Conservation (phyloP, 2,888 invertebrate species). For the Notodonta ziczac region DNA sequence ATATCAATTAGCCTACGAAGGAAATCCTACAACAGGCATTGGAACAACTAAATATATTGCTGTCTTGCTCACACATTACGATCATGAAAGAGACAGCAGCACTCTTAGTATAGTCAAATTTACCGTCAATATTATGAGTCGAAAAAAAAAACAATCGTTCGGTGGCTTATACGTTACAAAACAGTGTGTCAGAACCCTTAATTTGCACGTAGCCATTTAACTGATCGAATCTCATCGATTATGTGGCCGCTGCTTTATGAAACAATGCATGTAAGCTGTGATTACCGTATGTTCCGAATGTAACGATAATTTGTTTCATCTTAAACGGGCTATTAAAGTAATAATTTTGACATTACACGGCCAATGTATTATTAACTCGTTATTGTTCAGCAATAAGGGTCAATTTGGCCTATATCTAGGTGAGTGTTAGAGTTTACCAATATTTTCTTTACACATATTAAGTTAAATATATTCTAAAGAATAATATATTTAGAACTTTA, state of each 20-base stretch:
- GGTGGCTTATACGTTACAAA: neutral
- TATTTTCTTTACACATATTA: no score
- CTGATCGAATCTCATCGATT: conserved; percentile 6
- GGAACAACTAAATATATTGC: no score
- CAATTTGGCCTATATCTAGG: neutral
- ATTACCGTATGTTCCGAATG: neutral
- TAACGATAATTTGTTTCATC: conserved; percentile 1
- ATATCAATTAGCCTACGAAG: no score
- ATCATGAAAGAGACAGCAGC: no score
- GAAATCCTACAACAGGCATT: no score
- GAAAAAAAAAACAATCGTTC: no score
- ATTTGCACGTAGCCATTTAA: conserved; percentile 7
- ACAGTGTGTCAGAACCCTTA: conserved; percentile 9
- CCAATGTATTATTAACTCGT: neutral
- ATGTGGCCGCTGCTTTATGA: conserved; percentile 7
- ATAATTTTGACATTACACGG: conserved; percentile 8
- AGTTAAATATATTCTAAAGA: no score
- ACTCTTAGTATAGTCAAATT: no score
- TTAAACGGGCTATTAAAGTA: conserved; percentile 1
- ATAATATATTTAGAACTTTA: no score
- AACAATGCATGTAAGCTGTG: conserved; percentile 7
- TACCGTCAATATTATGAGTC: no score
- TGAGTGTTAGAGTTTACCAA: neutral
- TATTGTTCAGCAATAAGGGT: neutral
- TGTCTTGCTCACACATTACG: no score